Evolutionary conservation across 2,888 invertebrate species (phyloP), one percentile per base, ranked within the genome.

Genomic region (Stictocephala bisonia): DNA sequence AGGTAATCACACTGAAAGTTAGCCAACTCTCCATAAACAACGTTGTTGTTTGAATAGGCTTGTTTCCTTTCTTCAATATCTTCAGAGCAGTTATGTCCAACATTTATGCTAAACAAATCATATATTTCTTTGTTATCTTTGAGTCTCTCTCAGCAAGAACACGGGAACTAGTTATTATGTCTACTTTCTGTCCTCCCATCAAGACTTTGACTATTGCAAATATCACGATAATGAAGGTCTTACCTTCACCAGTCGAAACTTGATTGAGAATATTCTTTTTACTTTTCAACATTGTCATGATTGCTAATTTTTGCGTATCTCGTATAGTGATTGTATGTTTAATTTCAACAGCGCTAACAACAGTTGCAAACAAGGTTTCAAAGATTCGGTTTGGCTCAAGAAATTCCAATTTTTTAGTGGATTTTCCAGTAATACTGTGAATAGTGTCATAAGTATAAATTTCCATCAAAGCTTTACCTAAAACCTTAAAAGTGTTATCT

Each of bases 201-300:
- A 82, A 73, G 1, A 80, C 81, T 71, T 79, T 80, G 20, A 82
- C 75, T 3, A 81, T 80, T 2, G 83, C 80, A 0, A 81, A 71
- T 3, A 81, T 77, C 7, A 81, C 80, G 3, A 84, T 81, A 48
- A 84, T 82, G 27, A 79, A 77, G 0, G 83, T 80, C 74, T 84
- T 84, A 31, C 84, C 84, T 78, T 84, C 84, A 1, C 84, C 84
- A 7, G 84, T 84, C 31, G 80, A 78, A 7, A 84, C 80, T 75
- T 84, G 82, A 11, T 81, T 75, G 29, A 84, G 64, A n/a, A 75
- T 74, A 15, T 78, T 79, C 4, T 77, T 24, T 44, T 77, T 75
- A 0, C 13, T 31, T 20, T 22, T 51, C 31, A 80, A 51, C 27
- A 81, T 74, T 41, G 77, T 71, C 18, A 80, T 69, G 4, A 81